phyloP scores from a whole-genome alignment of 2,888 invertebrate genomes.

The Argynnis bischoffii region DNA sequence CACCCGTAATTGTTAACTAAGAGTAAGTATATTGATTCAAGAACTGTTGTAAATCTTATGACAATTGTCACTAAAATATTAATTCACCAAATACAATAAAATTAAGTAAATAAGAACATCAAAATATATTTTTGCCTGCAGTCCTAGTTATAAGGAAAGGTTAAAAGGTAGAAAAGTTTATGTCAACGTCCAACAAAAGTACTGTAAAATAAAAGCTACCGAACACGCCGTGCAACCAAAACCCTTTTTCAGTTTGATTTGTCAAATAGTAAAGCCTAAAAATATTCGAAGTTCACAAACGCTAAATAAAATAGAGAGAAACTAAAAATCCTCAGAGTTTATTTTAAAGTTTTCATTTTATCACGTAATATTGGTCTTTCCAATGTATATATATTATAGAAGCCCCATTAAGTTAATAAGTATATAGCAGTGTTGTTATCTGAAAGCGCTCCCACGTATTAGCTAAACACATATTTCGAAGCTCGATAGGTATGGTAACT shows the following conservation, averaged over 20 bases:
- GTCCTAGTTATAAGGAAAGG: too few species aligned
- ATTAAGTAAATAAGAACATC: too few species aligned
- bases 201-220: conserved; percentile 29
- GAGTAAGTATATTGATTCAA: too few species aligned
- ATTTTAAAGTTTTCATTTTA: not conserved
- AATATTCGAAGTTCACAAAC: conserved; percentile 29
- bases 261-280: conserved; percentile 28
- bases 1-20: not conserved
- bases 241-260: conserved; percentile 31
- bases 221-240: conserved; percentile 21
- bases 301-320: conserved; percentile 20
- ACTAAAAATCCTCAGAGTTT: conserved; percentile 13
- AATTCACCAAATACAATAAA: too few species aligned
- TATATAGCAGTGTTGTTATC: conserved; percentile 1
- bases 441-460: not conserved
- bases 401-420: not conserved
- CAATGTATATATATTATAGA: not conserved
- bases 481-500: conserved; percentile 12
- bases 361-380: not conserved
- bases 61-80: too few species aligned
- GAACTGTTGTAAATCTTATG: too few species aligned
- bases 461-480: conserved; percentile 12
- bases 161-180: conserved; percentile 24
- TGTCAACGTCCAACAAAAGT: conserved; percentile 16
- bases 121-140: too few species aligned